phyloP scores from a whole-genome alignment of 2,113 vertebrate species.

The Brachirus orientalis region DNA sequence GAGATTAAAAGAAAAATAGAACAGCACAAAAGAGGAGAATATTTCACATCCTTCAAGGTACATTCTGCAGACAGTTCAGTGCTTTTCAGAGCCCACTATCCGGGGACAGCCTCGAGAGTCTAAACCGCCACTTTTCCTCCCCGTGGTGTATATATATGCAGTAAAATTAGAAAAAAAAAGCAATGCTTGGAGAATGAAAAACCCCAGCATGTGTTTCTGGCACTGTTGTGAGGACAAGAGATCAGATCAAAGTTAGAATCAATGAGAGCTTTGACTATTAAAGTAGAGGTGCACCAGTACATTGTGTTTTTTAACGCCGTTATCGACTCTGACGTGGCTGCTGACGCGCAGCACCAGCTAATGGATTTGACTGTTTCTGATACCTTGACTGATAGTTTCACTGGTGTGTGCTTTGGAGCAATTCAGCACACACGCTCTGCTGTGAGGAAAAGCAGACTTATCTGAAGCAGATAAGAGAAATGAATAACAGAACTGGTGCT shows the following conservation, averaged over 20 bases:
- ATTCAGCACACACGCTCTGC: too few species aligned
- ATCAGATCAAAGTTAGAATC: conserved; percentile 49
- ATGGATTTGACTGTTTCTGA: conserved; percentile 40
- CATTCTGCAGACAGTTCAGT: conserved; percentile 87
- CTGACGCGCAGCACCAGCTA: not conserved
- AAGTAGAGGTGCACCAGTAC: conserved; percentile 52
- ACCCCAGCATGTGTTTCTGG: conserved; percentile 51
- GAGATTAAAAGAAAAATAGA: conserved; percentile 80
- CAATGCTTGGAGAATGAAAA: conserved; percentile 30
- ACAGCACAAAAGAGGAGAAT: conserved; percentile 82
- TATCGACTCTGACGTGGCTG: too few species aligned
- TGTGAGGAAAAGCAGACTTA: conserved; percentile 38
- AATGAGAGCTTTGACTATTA: conserved; percentile 42
- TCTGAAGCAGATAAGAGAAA: conserved; percentile 36
- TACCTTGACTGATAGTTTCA: conserved; percentile 26
- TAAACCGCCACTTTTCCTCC: conserved; percentile 81
- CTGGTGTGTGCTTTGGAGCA: too few species aligned
- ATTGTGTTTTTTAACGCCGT: too few species aligned
- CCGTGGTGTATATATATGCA: conserved; percentile 28
- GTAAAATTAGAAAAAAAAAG: conserved; percentile 25
- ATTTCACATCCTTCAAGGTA: conserved; percentile 97
- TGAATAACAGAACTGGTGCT: conserved; percentile 17
- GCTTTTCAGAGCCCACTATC: conserved; percentile 88
- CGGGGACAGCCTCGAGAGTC: conserved; percentile 89
- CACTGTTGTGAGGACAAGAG: conserved; percentile 40